These are phyloP conservation scores for Apeira syringaria DNA, from an alignment of 2,888 invertebrate species.

Conservation along the genomic window DNA sequence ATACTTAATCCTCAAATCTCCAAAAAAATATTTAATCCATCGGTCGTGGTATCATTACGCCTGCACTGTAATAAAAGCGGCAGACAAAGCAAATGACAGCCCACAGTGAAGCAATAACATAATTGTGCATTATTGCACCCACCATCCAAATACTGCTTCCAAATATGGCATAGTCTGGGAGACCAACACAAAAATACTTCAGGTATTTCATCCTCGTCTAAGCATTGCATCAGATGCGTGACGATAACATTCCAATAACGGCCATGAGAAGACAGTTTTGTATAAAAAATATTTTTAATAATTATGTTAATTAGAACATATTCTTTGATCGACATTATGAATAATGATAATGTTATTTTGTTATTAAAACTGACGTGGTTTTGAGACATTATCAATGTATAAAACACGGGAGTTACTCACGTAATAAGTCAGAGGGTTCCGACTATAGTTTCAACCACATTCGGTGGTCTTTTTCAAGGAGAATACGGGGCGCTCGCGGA, in stretches of 20 bases:
- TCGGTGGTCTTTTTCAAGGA: too few relatives aligned
- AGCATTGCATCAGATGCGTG: neutral
- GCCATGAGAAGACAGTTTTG: neutral
- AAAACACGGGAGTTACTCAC: too few relatives aligned
- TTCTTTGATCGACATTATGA: neutral
- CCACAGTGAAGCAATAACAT: constrained; percentile 3
- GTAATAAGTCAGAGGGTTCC: too few relatives aligned
- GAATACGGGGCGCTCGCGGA: too few relatives aligned
- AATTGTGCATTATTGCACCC: constrained; percentile 10
- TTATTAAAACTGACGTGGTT: too few relatives aligned
- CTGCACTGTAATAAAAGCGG: neutral
- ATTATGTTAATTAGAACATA: constrained; percentile 20
- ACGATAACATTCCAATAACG: neutral
- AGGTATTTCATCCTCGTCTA: neutral
- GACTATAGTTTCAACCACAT: too few relatives aligned
- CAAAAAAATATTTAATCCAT: constrained; percentile 2
- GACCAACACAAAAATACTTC: constrained; percentile 13
- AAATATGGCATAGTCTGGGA: constrained; percentile 17
- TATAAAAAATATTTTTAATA: constrained; percentile 12
- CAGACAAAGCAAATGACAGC: constrained; percentile 11
- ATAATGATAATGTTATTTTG: neutral
- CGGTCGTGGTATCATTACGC: constrained; percentile 4
- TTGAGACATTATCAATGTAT: too few relatives aligned
- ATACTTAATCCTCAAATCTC: neutral
- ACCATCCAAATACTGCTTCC: constrained; percentile 13